A percentile compares a stretch with the other conserved stretches of the same genome.
phyloP scores from a whole-genome alignment of 2,113 vertebrate species.

The Zosterops lateralis region DNA sequence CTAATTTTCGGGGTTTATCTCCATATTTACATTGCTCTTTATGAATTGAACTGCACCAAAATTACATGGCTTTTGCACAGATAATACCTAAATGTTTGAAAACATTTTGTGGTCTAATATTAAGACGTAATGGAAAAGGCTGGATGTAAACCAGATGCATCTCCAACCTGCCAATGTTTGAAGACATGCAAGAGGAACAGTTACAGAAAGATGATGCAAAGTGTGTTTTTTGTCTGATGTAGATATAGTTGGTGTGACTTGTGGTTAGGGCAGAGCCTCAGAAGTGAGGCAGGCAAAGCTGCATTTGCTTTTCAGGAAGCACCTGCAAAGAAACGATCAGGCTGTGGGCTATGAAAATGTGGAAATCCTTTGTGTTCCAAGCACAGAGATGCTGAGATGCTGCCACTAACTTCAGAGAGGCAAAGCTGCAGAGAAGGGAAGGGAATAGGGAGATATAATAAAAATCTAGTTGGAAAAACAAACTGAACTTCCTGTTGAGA shows the following conservation, averaged over 20 bases:
- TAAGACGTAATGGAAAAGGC: not conserved
- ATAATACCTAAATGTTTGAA: not conserved
- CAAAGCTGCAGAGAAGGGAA: not conserved
- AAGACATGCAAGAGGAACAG: not conserved
- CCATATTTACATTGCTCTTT: not conserved
- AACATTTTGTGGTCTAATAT: not conserved
- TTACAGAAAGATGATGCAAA: not conserved
- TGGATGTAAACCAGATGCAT: not conserved
- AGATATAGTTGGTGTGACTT: not conserved
- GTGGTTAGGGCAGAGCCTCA: not conserved
- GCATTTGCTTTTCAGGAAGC: not conserved
- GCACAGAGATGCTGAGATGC: not conserved
- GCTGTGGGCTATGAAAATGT: not conserved
- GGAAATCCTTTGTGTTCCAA: not conserved
- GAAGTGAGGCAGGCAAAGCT: not conserved
- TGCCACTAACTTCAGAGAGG: not conserved
- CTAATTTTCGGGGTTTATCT: not conserved
- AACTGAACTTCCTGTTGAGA: not conserved
- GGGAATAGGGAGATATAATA: not conserved
- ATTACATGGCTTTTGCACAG: not conserved
- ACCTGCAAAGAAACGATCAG: not conserved
- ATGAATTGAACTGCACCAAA: not conserved
- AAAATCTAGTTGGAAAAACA: not conserved
- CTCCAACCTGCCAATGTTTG: not conserved
- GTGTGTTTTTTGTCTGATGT: not conserved